Evolutionary conservation across 2,888 invertebrate species (phyloP).

Genomic region (Junonia oenone): DNA sequence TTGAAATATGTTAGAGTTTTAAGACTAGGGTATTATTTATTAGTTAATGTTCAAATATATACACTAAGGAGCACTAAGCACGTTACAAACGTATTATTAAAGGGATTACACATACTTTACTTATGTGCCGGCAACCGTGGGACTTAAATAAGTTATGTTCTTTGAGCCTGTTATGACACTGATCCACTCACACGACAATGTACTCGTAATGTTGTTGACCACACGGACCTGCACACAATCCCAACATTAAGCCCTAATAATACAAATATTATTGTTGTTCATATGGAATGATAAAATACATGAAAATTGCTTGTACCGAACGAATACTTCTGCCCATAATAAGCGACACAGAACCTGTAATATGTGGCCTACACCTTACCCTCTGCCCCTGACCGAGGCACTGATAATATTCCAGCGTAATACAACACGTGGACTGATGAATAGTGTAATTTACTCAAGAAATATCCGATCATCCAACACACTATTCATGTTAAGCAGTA

Average conservation of each 20-base stretch:
- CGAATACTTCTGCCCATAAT: not conserved
- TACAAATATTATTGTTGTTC: not conserved
- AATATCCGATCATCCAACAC: slow-evolving; percentile 17
- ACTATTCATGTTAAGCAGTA: slow-evolving; percentile 19
- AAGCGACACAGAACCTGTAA: slow-evolving; percentile 1
- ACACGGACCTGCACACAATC: no score
- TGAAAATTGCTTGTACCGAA: not conserved
- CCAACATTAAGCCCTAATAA: not conserved
- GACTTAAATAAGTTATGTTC: not conserved
- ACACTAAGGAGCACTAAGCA: no score
- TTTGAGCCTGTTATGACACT: not conserved
- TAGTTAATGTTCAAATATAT: no score
- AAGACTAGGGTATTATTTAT: no score
- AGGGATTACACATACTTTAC: not conserved
- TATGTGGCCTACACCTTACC: slow-evolving; percentile 5
- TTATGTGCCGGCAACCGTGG: not conserved
- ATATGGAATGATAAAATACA: not conserved
- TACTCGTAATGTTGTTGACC: not conserved
- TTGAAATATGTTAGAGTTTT: no score
- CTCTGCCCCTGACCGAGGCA: slow-evolving; percentile 15
- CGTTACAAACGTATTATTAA: not conserved
- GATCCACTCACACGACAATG: not conserved
- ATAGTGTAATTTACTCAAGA: slow-evolving; percentile 23
- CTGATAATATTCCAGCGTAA: slow-evolving; percentile 21
- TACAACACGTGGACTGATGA: slow-evolving; percentile 25